phyloP scores from a whole-genome alignment of 1,140 invertebrate genomes.

The Bombus superbus region DNA sequence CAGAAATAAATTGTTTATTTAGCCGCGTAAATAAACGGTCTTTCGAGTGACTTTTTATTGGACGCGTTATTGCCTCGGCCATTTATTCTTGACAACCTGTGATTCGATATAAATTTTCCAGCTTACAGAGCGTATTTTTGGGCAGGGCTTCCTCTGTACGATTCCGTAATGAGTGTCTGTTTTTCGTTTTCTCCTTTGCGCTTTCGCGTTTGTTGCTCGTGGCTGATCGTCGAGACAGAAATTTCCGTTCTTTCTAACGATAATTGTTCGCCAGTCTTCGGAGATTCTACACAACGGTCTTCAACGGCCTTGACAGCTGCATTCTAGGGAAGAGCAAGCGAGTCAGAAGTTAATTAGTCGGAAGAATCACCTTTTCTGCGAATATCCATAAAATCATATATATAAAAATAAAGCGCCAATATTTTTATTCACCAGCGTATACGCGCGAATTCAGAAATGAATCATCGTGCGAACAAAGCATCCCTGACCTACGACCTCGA shows the following conservation, averaged over 20 bases:
- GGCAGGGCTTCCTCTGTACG: neutral
- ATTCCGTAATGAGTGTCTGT: neutral
- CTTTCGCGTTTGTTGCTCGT: neutral
- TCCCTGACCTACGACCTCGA: too few relatives aligned
- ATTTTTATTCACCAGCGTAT: too few relatives aligned
- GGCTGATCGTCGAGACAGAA: neutral
- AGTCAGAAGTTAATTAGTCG: neutral
- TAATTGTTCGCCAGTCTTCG: too few relatives aligned
- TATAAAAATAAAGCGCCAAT: neutral
- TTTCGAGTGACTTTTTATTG: conserved; percentile 15
- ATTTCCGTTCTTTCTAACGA: too few relatives aligned
- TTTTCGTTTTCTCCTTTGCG: neutral
- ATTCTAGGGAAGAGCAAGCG: neutral
- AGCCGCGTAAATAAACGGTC: conserved; percentile 18
- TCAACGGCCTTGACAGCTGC: too few relatives aligned
- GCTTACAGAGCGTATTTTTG: neutral
- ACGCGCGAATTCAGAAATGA: too few relatives aligned
- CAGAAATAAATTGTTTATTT: conserved; percentile 30
- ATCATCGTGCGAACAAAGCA: too few relatives aligned
- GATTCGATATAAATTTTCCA: conserved; percentile 7
- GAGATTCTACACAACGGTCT: too few relatives aligned
- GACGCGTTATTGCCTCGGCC: neutral
- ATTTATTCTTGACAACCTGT: conserved; percentile 20
- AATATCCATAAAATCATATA: neutral
- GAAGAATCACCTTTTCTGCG: too few relatives aligned